Conservation (phyloP, 2,888 invertebrate species). For the Cantharis rufa region DNA sequence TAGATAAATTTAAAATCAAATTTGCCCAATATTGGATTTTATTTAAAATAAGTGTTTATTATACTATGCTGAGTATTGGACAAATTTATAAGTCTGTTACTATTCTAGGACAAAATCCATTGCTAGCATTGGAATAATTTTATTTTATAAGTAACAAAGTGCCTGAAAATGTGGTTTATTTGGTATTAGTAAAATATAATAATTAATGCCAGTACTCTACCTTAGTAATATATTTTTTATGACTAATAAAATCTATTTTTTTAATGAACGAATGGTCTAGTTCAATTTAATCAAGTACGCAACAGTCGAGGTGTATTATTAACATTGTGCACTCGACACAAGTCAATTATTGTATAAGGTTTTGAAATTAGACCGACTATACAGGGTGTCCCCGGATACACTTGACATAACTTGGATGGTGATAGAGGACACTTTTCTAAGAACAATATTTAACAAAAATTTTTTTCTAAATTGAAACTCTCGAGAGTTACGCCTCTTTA, state of each 20-base stretch:
- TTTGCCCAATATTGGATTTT: conserved; percentile 56
- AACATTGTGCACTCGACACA: too few relatives aligned
- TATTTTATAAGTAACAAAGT: not conserved
- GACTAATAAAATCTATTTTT: not conserved
- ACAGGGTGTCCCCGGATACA: too few relatives aligned
- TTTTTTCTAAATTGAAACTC: too few relatives aligned
- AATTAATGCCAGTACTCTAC: not conserved
- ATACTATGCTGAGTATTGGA: conserved; percentile 38
- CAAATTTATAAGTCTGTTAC: conserved; percentile 15
- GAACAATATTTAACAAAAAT: too few relatives aligned
- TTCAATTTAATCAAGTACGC: too few relatives aligned
- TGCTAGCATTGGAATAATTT: not conserved
- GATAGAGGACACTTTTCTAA: too few relatives aligned
- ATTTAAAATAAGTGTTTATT: conserved; percentile 52
- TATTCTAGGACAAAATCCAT: conserved; percentile 2
- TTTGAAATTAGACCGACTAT: too few relatives aligned
- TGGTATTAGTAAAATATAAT: not conserved
- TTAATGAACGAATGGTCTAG: too few relatives aligned
- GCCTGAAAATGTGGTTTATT: not conserved
- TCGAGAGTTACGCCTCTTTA: too few relatives aligned
- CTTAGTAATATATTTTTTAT: not conserved
- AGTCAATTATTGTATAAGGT: too few relatives aligned
- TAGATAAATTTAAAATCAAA: conserved; percentile 52
- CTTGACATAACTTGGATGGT: too few relatives aligned
- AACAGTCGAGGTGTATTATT: too few relatives aligned